Base-by-base conservation (phyloP, 1,140 invertebrate species). In the Dinoponera quadriceps region DNA sequence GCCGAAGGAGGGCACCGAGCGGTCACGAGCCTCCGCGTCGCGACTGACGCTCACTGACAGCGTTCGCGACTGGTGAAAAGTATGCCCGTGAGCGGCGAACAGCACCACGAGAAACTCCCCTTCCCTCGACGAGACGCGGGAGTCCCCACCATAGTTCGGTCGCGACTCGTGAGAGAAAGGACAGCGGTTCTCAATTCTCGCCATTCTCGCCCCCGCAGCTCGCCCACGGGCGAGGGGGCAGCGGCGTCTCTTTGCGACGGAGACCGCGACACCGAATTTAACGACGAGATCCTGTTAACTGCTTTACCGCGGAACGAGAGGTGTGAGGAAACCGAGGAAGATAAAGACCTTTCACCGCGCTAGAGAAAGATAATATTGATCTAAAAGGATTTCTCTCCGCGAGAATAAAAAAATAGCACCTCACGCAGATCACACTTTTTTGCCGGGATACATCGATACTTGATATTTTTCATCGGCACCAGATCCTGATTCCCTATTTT, bases 111-210 rank as follows among this genome's bases (percentile, higher is more conserved):
- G 73, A 86, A 85, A 87, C 88, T 84, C 84, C 75, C n/a, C 88
- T 88, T 84, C 86, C 78, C 63, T 73, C 16, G 51, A 54, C 66
- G n/a, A 54, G 11, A 5, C 33, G 22, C 22, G 33, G 48, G n/a
- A 74, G 33, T 73, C 91, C 91, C 92, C 90, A 91, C 92, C 88
- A 86, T 78, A 18, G 2, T 16, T 2, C 38, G 38, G 29, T 55
- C 29, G 51, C 73, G 65, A 11, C 27, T 83, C 88, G 87, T 81
- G 90, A 93, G 92, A 94, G 94, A 94, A 94, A 94, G 93, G 93
- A 87, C 92, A 94, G 93, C 2, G 85, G 51, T 84, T 84, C 85
- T 88, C 86, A 87, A 77, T 22, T 33, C n/a, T n/a, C 68, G 18
- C 4, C 25, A 2, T 63, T 27, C 33, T 77, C 77, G 77, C 83